Evolutionary conservation across 2,113 vertebrate genomes (phyloP).

Genomic region (Bubo bubo): DNA sequence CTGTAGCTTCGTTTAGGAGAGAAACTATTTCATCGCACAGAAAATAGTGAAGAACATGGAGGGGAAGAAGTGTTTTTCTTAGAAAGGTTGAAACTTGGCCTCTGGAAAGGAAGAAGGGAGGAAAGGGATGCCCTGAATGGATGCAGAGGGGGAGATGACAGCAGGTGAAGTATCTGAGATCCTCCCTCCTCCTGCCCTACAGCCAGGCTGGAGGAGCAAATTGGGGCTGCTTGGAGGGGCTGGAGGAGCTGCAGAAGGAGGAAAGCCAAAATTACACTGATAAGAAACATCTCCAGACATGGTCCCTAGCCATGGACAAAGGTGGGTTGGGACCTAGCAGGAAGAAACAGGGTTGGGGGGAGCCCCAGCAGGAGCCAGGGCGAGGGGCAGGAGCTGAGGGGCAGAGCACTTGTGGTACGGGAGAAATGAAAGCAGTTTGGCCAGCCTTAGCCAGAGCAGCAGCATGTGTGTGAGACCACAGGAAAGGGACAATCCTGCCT

Average conservation of each 20-base stretch:
- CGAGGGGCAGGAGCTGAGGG: background rate
- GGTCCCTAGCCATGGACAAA: background rate
- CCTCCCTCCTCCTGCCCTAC: background rate
- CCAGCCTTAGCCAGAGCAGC: background rate
- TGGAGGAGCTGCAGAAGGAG: background rate
- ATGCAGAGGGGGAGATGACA: background rate
- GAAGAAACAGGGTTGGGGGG: background rate
- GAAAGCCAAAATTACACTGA: background rate
- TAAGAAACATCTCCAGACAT: accelerated
- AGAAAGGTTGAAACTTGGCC: background rate
- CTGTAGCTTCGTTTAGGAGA: constrained; percentile 61
- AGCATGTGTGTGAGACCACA: background rate
- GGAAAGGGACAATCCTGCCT: background rate
- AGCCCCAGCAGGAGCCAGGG: background rate
- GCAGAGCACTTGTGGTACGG: background rate
- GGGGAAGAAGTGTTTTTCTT: constrained; percentile 19
- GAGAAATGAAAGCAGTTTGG: background rate
- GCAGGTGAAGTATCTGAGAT: background rate
- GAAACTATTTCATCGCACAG: constrained; percentile 57
- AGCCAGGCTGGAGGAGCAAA: background rate
- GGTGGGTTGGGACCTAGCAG: background rate
- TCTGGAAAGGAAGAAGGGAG: background rate
- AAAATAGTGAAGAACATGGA: constrained; percentile 23
- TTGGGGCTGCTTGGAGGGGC: background rate
- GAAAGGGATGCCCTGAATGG: accelerated